These are phyloP conservation scores for Oceanodroma tethys DNA, from an alignment of 2,113 vertebrate species.

Conservation along the genomic window DNA sequence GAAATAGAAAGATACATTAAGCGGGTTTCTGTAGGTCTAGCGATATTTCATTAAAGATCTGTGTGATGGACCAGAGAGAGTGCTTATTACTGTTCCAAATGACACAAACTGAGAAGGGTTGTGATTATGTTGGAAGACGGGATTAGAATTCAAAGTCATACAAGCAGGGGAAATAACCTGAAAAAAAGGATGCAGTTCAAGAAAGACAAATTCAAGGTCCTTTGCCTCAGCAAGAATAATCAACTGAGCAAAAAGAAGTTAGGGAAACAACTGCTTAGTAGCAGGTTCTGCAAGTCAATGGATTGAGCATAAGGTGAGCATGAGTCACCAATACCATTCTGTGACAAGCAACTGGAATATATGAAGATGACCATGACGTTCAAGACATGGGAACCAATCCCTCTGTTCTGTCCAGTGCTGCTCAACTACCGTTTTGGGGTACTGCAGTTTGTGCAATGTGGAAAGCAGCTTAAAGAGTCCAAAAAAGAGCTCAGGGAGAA, in stretches of 20 bases:
- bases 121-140: background rate
- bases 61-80: background rate
- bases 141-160: background rate
- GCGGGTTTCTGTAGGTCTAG: background rate
- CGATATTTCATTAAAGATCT: background rate
- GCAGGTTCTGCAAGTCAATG: background rate
- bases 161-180: background rate
- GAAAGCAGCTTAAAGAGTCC: background rate
- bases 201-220: background rate
- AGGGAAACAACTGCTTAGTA: background rate
- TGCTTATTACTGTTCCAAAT: background rate
- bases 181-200: background rate
- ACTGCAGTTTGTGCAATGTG: background rate
- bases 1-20: background rate
- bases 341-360: background rate
- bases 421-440: background rate
- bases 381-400: background rate
- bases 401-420: background rate
- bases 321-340: background rate
- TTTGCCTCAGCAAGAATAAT: background rate
- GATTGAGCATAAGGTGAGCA: background rate
- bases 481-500: background rate
- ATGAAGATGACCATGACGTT: background rate
- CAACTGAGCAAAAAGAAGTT: background rate
- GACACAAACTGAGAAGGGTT: background rate